phyloP scores from a whole-genome alignment of 1,140 invertebrate species.

The Triops cancriformis region DNA sequence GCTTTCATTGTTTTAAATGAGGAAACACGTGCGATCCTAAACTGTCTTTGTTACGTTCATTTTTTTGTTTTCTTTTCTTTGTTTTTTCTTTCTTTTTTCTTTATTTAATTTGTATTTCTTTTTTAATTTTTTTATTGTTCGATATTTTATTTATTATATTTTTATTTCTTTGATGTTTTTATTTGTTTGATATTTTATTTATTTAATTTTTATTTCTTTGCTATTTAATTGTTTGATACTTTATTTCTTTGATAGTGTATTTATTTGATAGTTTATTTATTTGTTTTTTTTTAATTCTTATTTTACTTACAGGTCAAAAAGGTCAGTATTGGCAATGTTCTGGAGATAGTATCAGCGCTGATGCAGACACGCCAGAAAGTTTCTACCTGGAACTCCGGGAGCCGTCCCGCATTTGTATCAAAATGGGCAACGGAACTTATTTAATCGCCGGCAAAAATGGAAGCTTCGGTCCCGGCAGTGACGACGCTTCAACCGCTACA shows the following conservation, averaged over 20 bases:
- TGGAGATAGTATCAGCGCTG: constrained; percentile 74
- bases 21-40: no score
- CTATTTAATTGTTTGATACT: no score
- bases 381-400: constrained; percentile 89
- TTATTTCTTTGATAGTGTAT: neutral
- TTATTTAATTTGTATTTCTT: no score
- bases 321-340: constrained; percentile 88
- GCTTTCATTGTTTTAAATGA: no score
- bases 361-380: constrained; percentile 72
- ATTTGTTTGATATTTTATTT: no score
- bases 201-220: no score
- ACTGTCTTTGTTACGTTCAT: neutral
- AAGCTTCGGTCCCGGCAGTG: constrained; percentile 70
- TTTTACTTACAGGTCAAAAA: constrained; percentile 74
- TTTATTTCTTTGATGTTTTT: no score
- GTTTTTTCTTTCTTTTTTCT: constrained; percentile 25
- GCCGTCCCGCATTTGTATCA: constrained; percentile 83
- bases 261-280: no score
- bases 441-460: constrained; percentile 90
- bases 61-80: no score
- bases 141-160: no score
- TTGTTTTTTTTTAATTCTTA: constrained; percentile 21
- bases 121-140: constrained; percentile 16
- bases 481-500: constrained; percentile 68
- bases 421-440: constrained; percentile 65